phyloP scores from a whole-genome alignment of 2,888 invertebrate species.

The Hyles lineata region DNA sequence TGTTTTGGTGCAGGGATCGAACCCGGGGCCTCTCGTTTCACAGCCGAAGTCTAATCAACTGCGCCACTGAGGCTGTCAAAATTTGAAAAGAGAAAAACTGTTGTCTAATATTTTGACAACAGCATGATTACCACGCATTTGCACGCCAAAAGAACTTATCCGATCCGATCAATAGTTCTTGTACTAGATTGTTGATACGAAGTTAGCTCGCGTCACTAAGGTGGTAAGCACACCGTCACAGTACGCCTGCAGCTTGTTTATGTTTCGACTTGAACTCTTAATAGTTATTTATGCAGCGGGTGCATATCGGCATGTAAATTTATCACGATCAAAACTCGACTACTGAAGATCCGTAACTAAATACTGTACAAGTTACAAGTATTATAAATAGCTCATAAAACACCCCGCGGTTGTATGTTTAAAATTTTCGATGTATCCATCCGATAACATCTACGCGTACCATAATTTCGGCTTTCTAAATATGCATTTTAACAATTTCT shows the following conservation, averaged over 20 bases:
- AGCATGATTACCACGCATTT: too few relatives aligned
- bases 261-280: constrained; percentile 20
- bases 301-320: constrained; percentile 11
- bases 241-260: constrained; percentile 21
- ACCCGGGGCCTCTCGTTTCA: too few relatives aligned
- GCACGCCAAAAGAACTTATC: too few relatives aligned
- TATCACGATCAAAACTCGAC: constrained; percentile 21
- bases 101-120: too few relatives aligned
- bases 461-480: constrained; percentile 52
- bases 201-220: neutral
- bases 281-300: constrained; percentile 17
- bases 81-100: too few relatives aligned
- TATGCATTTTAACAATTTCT: constrained; percentile 36
- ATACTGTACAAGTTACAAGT: neutral
- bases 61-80: too few relatives aligned
- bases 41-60: too few relatives aligned
- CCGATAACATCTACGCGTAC: constrained; percentile 51
- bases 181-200: neutral
- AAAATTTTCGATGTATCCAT: constrained; percentile 49
- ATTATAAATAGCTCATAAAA: constrained; percentile 22
- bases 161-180: too few relatives aligned
- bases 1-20: too few relatives aligned
- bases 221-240: neutral
- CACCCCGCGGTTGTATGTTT: constrained; percentile 12
- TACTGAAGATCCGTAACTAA: constrained; percentile 25